Base-by-base conservation (phyloP, 2,888 invertebrate species). In the Steinernema carpocapsae region DNA sequence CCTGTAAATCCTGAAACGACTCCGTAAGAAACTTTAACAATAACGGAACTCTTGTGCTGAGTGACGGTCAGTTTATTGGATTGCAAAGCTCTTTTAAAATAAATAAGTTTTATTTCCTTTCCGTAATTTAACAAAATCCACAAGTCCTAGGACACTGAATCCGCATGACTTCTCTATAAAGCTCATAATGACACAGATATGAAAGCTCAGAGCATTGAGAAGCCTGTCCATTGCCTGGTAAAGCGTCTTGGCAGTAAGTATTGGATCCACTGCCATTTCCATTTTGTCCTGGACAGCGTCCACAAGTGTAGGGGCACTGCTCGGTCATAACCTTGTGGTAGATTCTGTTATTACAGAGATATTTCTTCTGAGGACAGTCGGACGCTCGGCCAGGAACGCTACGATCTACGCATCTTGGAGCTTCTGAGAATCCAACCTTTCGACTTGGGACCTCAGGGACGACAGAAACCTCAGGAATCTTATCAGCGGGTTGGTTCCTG, bases 301-400 rank as follows among this genome's bases (percentile, higher is more conserved):
- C 72, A 51, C 72, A 72, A 19, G 72, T 72, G 26, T 72, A 6
- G 48, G 72, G 72, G 51, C 72, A 72, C 72, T 72, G 72, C n/a
- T 24, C 24, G 17, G 48, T 46, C 72, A 72, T 72, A 26, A 72
- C 26, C 17, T 46, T 29, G 48, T 46, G 2, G 51, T 72, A 72
- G 17, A n/a, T 6, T 26, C 17, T n/a, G 72, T 72, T 51, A 1
- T 46, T 26, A 51, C 72, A 72, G 0, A 72, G 51, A 26, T 72
- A 26, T 17, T 32, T 14, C 12, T 24, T 29, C 26, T 32, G 51
- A 0, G 72, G 72, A 72, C 72, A 72, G 19, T 72, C 72, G 24
- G 72, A 72, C 24, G 14, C 48, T 17, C 51, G 72, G 19, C 51
- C 51, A 0, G 51, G 51, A 32, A 45, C 26, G n/a, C 22, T n/a